Evolutionary conservation across 2,113 vertebrate species (phyloP).

Genomic region (Danionella cerebrum): DNA sequence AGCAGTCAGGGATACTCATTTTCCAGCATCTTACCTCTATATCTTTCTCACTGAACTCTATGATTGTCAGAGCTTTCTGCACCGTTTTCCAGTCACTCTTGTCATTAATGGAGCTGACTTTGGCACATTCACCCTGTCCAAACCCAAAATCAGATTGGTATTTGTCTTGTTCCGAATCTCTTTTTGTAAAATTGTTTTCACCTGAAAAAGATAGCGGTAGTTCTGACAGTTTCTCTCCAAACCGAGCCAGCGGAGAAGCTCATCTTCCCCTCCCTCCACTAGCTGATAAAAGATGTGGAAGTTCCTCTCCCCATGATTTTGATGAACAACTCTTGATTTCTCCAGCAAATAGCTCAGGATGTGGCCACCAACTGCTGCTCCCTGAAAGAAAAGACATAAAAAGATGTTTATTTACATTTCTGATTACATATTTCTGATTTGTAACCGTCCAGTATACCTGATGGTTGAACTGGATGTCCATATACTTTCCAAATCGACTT

Average conservation of each 20-base stretch:
- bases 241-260: slow-evolving; percentile 74
- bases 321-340: slow-evolving; percentile 88
- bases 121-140: slow-evolving; percentile 79
- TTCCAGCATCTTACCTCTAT: slow-evolving; percentile 70
- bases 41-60: slow-evolving; percentile 75
- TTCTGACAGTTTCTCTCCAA: slow-evolving; percentile 76
- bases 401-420: neutral
- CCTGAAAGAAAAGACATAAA: slow-evolving; percentile 55
- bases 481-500: slow-evolving; percentile 96
- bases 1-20: too few relatives aligned
- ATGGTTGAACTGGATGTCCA: slow-evolving; percentile 96
- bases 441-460: slow-evolving; percentile 62
- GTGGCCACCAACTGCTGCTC: slow-evolving; percentile 85
- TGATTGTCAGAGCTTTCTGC: slow-evolving; percentile 79
- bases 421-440: neutral
- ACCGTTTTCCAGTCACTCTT: slow-evolving; percentile 85
- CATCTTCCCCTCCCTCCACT: slow-evolving; percentile 77
- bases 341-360: slow-evolving; percentile 93
- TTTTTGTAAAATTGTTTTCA: slow-evolving; percentile 28
- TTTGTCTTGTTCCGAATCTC: neutral
- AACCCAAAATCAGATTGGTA: neutral
- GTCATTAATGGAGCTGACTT: slow-evolving; percentile 81
- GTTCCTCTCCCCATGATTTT: slow-evolving; percentile 90
- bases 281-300: slow-evolving; percentile 98
- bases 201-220: slow-evolving; percentile 85